These are phyloP conservation scores for Eulemur macaco DNA, from an alignment of 2,113 vertebrate genomes.

Conservation along the genomic window DNA sequence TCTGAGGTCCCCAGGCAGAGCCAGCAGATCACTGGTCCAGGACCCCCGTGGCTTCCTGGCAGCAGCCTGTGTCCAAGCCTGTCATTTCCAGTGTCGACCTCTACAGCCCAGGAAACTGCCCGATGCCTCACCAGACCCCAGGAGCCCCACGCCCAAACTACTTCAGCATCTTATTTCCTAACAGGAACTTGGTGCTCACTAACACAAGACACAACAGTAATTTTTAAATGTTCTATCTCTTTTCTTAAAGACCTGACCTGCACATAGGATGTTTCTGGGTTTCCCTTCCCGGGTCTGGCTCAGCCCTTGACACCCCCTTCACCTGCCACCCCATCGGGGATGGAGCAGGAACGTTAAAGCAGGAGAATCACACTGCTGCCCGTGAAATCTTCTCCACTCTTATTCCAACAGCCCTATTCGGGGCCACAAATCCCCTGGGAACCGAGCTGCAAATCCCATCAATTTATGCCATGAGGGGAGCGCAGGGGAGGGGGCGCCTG, in stretches of 20 bases:
- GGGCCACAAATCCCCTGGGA: neutral
- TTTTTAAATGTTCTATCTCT: neutral
- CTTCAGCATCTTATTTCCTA: neutral
- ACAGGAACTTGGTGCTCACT: neutral
- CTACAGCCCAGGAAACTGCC: neutral
- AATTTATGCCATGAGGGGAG: neutral
- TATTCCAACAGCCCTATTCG: neutral
- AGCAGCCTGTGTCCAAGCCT: accelerated
- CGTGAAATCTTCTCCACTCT: neutral
- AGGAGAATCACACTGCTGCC: neutral
- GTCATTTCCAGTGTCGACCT: accelerated
- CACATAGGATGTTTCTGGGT: accelerated
- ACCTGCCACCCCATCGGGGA: accelerated
- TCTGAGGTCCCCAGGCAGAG: neutral
- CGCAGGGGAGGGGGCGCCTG: neutral
- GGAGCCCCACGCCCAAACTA: accelerated
- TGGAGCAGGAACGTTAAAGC: neutral
- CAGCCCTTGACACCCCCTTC: neutral
- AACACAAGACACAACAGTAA: accelerated
- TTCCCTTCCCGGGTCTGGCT: neutral
- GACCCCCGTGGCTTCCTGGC: neutral
- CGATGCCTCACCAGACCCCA: accelerated
- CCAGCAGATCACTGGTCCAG: neutral
- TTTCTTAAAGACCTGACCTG: neutral
- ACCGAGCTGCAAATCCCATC: neutral